phyloP scores from a whole-genome alignment of 2,888 invertebrate genomes.

The Diaprepes abbreviatus region DNA sequence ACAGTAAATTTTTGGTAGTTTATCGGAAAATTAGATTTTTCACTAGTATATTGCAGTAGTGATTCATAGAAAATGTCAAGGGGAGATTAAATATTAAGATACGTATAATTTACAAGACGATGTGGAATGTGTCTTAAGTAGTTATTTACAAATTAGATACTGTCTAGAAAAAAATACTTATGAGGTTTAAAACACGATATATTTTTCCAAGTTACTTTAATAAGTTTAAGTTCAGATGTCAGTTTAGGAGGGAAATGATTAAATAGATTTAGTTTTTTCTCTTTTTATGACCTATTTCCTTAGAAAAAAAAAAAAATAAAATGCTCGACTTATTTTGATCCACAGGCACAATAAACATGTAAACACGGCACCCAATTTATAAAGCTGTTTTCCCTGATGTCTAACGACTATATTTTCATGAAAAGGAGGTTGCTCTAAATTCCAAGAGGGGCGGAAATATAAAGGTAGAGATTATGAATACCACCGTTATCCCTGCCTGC shows the following conservation, averaged over 20 bases:
- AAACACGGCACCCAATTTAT: slow-evolving; percentile 49
- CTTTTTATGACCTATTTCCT: too few relatives aligned
- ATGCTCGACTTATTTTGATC: slow-evolving; percentile 50
- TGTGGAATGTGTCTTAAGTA: too few relatives aligned
- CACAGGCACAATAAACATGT: slow-evolving; percentile 47
- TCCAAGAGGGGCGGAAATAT: slow-evolving; percentile 53
- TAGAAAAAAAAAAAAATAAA: slow-evolving; percentile 15
- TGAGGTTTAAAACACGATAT: too few relatives aligned
- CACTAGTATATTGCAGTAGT: not conserved
- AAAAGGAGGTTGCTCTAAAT: slow-evolving; percentile 52
- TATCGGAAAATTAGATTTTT: slow-evolving; percentile 47
- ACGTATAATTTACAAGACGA: not conserved
- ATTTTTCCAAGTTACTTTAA: too few relatives aligned
- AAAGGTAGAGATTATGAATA: slow-evolving; percentile 61
- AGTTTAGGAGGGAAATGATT: too few relatives aligned
- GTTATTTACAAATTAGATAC: too few relatives aligned
- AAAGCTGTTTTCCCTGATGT: slow-evolving; percentile 54
- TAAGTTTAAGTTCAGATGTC: too few relatives aligned
- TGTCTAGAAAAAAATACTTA: too few relatives aligned
- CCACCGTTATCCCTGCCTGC: slow-evolving; percentile 56
- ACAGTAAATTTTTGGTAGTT: slow-evolving; percentile 47
- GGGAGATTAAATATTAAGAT: slow-evolving; percentile 25
- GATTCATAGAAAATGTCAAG: slow-evolving; percentile 2
- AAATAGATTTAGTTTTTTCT: too few relatives aligned
- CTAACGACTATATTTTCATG: slow-evolving; percentile 55